These are phyloP conservation scores for Limnephilus lunatus DNA, from an alignment of 2,888 invertebrate species.

Conservation along the genomic window DNA sequence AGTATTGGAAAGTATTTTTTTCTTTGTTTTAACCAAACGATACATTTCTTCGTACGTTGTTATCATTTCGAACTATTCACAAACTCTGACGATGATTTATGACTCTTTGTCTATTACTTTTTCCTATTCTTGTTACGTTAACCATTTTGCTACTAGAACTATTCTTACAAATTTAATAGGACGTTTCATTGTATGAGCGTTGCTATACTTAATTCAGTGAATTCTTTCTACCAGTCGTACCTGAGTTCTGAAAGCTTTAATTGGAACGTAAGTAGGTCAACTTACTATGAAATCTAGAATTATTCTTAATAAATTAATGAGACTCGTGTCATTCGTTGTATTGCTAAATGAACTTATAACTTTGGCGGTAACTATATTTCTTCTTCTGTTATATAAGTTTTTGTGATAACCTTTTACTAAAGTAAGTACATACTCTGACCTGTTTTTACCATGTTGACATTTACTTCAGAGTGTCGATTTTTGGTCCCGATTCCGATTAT, in stretches of 20 bases:
- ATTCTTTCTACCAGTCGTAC: background rate
- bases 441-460: background rate
- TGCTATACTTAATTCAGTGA: background rate
- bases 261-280: background rate
- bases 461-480: background rate
- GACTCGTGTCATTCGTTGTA: background rate
- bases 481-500: background rate
- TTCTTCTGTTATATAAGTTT: background rate
- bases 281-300: background rate
- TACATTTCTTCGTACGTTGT: background rate
- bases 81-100: background rate
- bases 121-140: background rate
- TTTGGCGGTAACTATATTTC: background rate
- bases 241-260: background rate
- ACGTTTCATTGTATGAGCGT: background rate
- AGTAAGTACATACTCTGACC: background rate
- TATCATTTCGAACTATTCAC: background rate
- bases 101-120: background rate
- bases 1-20: background rate
- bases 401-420: background rate
- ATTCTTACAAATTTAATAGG: background rate
- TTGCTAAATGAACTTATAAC: background rate
- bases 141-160: background rate
- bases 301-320: background rate
- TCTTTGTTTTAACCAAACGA: background rate